Evolutionary conservation across 1,140 invertebrate genomes (phyloP).

Genomic region (Neodiprion pinetum): DNA sequence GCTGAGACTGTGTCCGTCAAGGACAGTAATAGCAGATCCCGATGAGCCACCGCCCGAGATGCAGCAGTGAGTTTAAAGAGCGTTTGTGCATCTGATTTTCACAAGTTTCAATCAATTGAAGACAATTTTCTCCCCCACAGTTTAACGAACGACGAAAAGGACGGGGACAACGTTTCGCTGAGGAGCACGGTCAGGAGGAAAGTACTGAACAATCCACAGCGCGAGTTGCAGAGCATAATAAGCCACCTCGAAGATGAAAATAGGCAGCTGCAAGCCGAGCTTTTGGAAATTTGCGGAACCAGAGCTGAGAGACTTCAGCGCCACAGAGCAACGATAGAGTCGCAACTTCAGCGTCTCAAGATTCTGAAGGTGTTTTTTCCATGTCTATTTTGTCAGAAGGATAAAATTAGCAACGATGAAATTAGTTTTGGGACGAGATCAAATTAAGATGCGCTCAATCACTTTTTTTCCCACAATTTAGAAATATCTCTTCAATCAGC

Average conservation of each 20-base stretch:
- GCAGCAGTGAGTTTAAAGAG: constrained; percentile 11
- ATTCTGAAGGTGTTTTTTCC: constrained; percentile 53
- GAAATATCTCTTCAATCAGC: constrained; percentile 55
- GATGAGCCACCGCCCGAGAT: constrained; percentile 43
- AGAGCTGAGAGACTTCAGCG: constrained; percentile 52
- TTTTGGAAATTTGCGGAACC: constrained; percentile 52
- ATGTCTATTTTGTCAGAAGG: constrained; percentile 7
- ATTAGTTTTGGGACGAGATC: background rate
- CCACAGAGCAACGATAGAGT: constrained; percentile 59
- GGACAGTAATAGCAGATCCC: constrained; percentile 33
- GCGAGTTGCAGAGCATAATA: constrained; percentile 65
- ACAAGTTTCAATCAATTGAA: no score
- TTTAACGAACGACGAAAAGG: constrained; percentile 40
- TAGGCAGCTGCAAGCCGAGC: constrained; percentile 54
- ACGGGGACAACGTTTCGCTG: constrained; percentile 43
- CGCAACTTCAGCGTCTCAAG: constrained; percentile 61
- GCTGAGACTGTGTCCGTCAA: constrained; percentile 54
- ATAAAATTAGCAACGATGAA: background rate
- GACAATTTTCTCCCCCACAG: background rate
- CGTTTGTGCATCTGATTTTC: no score
- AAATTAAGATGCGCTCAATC: background rate
- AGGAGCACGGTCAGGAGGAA: constrained; percentile 50
- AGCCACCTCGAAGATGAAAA: constrained; percentile 64
- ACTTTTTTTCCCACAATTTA: constrained; percentile 25
- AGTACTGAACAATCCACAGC: constrained; percentile 55